Evolutionary conservation across 2,797 vertebrate genomes (phyloP).

Genomic region (Scyliorhinus canicula): DNA sequence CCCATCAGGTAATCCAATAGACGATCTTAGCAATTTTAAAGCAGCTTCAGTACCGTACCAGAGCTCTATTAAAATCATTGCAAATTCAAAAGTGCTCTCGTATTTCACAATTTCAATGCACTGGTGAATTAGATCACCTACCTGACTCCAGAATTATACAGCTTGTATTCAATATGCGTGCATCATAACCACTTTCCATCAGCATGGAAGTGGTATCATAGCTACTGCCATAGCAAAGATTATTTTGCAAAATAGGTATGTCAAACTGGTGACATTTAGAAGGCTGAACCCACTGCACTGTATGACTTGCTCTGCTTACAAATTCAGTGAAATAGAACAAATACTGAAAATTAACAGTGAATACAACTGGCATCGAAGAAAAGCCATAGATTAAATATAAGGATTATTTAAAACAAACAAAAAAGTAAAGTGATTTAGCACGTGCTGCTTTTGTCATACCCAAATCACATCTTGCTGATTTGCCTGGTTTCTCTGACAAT

Average conservation of each 20-base stretch:
- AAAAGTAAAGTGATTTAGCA: constrained; percentile 17
- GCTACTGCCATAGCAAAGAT: neutral
- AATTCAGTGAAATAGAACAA: neutral
- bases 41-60: neutral
- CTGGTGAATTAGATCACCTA: neutral
- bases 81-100: neutral
- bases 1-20: neutral
- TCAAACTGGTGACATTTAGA: constrained; percentile 19
- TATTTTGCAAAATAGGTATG: constrained; percentile 24
- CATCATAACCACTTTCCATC: neutral
- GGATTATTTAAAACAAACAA: constrained; percentile 27
- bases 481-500: constrained; percentile 30
- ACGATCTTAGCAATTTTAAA: neutral
- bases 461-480: constrained; percentile 29
- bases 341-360: neutral
- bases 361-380: neutral
- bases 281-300: neutral
- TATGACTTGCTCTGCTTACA: constrained; percentile 25
- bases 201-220: neutral
- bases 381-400: neutral
- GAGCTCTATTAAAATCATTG: neutral
- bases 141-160: neutral
- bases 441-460: constrained; percentile 30
- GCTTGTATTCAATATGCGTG: neutral
- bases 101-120: neutral